Evolutionary conservation across 1,140 invertebrate species (phyloP).

Genomic region (Stenopsyche tienmushanensis): DNA sequence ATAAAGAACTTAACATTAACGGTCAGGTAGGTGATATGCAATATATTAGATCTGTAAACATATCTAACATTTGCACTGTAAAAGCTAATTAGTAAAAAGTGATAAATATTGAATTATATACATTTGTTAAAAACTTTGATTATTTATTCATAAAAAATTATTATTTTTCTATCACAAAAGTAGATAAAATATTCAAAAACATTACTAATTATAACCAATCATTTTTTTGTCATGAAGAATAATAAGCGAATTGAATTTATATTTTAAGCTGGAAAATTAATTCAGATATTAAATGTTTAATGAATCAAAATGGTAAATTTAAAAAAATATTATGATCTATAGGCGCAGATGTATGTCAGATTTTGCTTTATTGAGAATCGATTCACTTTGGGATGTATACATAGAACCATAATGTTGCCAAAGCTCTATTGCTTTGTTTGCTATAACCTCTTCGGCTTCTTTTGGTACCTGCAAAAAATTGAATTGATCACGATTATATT

Average conservation of each 20-base stretch:
- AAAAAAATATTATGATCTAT: background rate
- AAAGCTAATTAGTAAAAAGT: no score
- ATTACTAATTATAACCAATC: background rate
- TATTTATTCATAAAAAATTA: no score
- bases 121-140: no score
- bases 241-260: background rate
- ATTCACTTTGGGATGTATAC: slow-evolving; percentile 47
- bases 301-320: background rate
- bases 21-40: no score
- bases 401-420: slow-evolving; percentile 65
- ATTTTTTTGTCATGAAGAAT: background rate
- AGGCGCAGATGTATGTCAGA: slow-evolving; percentile 24
- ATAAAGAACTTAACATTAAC: no score
- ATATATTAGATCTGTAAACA: no score
- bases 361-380: slow-evolving; percentile 38
- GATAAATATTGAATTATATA: no score
- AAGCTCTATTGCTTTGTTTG: slow-evolving; percentile 75
- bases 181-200: no score
- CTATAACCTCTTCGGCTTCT: slow-evolving; percentile 72
- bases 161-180: no score
- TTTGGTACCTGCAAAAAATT: slow-evolving; percentile 75
- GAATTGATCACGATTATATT: slow-evolving; percentile 43
- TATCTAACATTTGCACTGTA: no score
- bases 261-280: background rate
- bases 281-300: background rate